Evolutionary conservation across 2,113 vertebrate genomes (phyloP), one percentile per base, ranked within the genome.

Genomic region (Lampris megalopsis): DNA sequence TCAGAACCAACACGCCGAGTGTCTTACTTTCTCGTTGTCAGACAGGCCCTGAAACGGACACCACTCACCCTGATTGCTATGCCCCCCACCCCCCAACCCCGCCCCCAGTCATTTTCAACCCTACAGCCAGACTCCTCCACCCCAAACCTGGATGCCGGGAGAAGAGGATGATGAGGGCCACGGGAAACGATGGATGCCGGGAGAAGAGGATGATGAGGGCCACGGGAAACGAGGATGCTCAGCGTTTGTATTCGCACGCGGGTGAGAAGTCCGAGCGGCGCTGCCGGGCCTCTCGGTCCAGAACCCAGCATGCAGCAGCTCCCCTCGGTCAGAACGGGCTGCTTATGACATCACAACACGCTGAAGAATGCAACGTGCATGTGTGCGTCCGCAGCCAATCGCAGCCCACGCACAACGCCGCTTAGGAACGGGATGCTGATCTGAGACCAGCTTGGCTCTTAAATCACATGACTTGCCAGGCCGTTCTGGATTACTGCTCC

Each of bases 1-100:
- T 79, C 58, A 72, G 79, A 73, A 82, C 69, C 78, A 84, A 67
- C 81, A 75, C 71, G 73, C 58, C 10, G 6, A 47, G 68, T 72
- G 50, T 75, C 45, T 59, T 11, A 57, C 61, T 69, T 54, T 63
- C 1, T 11, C 48, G 37, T 10, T 54, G 45, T 24, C 13, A 61
- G 63, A 75, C 38, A 63, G 45, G 47, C 69, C 42, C 41, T 50
- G 40, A 72, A 75, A 81, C 78, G 36, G 56, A 63, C 8, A 68
- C 49, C 5, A 50, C 58, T 77, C 41, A 1, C 10, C 36, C 8
- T 71, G 56, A 73, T 75, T 80, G 58, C 73, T 73, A 63, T n/a
- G 61, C 41, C 3, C 13, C 13, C 9, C 54, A 66, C 11, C 4
- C 4, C 52, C 38, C 2, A 10, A 49, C 11, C 1, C n/a, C 42